phyloP scores from a whole-genome alignment of 2,797 vertebrate species.

The Dermochelys coriacea region DNA sequence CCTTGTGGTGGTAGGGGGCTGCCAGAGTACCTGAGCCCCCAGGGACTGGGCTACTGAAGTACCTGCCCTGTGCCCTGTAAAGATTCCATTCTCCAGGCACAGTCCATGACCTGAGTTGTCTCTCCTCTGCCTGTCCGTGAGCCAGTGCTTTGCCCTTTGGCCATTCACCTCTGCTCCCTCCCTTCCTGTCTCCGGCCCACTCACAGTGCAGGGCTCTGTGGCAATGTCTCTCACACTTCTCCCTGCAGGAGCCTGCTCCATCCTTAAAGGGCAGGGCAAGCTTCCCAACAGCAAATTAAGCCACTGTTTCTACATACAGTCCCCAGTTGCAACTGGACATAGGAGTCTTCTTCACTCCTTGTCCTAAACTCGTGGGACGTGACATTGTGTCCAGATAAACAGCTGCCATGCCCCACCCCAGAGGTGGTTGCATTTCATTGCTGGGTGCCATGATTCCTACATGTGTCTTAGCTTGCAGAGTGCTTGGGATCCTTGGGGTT shows the following conservation, averaged over 20 bases:
- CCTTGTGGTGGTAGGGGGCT: background rate
- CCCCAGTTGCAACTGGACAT: background rate
- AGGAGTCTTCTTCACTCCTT: background rate
- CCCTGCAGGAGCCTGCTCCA: background rate
- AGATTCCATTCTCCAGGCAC: background rate
- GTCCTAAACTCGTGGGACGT: background rate
- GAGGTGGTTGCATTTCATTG: background rate
- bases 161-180: background rate
- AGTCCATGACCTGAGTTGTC: background rate
- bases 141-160: background rate
- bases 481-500: background rate
- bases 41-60: background rate
- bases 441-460: background rate
- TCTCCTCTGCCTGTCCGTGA: background rate
- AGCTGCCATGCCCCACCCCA: background rate
- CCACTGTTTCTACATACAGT: constrained; percentile 58
- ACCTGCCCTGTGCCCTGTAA: background rate
- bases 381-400: background rate
- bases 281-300: constrained; percentile 65
- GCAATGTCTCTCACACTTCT: background rate
- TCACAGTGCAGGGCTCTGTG: background rate
- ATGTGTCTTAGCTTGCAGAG: background rate
- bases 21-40: background rate
- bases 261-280: constrained; percentile 38
- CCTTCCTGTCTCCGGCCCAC: background rate